Evolutionary conservation across 2,888 invertebrate species (phyloP), one percentile per base, ranked within the genome.

Genomic region (Ornithoptera alexandrae): DNA sequence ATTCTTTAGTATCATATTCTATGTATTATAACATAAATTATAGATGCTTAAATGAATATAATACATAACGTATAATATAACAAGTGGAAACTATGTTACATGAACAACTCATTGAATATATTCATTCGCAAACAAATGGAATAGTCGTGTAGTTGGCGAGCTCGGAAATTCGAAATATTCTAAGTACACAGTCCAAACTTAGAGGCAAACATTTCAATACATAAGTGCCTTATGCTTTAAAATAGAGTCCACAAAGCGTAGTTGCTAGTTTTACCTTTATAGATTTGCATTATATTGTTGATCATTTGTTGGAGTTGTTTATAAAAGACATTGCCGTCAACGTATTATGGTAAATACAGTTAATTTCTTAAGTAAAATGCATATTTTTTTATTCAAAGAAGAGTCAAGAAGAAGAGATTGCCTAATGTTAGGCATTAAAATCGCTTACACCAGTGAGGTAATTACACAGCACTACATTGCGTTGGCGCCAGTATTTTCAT

Each of bases 81-180:
- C 73, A 76, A 77, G 74, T 72, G 69, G 68, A 77, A 76, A 72
- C 72, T 80, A 83, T 81, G 74, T 79, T 88, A 86, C 88, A 84
- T 84, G 84, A 81, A 75, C 78, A 77, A 77, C 78, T 75, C 74
- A 73, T 75, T 71, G 77, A 79, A 81, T 65, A 58, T 57, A 65
- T 81, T 79, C 80, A 78, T 76, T 76, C 79, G 78, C 79, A 81
- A 82, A 84, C 85, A 87, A 90, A 90, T 90, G 90, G 89, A 88
- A 89, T 89, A 85, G 87, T 86, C 88, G 81, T 90, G 89, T 89
- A 84, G 81, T 83, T 83, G 76, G 79, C 74, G 77, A 81, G 81
- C 77, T 79, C 79, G 81, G 84, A 83, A 83, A 84, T 84, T 81
- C 81, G 80, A 82, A 82, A 86, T 85, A 82, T 85, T 85, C 82